Evolutionary conservation across 2,797 vertebrate genomes (phyloP).

Genomic region (Thunnus albacares): DNA sequence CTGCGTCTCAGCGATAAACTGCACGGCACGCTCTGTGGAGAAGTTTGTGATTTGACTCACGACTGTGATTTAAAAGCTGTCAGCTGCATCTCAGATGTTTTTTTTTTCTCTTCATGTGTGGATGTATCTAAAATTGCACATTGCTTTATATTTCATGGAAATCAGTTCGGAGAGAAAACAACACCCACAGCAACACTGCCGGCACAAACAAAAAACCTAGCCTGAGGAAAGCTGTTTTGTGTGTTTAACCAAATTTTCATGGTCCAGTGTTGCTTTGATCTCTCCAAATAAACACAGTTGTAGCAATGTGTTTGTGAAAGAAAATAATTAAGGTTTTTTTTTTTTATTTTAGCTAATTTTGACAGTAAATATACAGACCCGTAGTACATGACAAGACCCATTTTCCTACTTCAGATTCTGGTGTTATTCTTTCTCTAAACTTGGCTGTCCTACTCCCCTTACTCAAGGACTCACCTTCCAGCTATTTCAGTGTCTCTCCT

Average conservation of each 20-base stretch:
- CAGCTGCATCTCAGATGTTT: constrained; percentile 10
- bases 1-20: background rate
- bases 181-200: background rate
- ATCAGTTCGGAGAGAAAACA: constrained; percentile 18
- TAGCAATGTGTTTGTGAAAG: constrained; percentile 4
- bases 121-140: constrained; percentile 12
- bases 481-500: constrained; percentile 5
- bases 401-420: background rate
- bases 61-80: constrained; percentile 19
- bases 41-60: constrained; percentile 22
- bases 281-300: constrained; percentile 21
- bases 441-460: background rate
- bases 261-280: constrained; percentile 19
- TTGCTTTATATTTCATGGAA: constrained; percentile 35
- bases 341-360: background rate
- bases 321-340: background rate
- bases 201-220: constrained; percentile 5
- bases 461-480: constrained; percentile 29
- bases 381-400: background rate
- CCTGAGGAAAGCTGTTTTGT: constrained; percentile 20
- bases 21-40: background rate
- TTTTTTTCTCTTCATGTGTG: background rate
- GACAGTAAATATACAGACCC: background rate
- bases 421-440: constrained; percentile 22
- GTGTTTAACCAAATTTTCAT: constrained; percentile 2